Conservation (phyloP, 2,113 vertebrate genomes). For the Sceloporus tristichus region DNA sequence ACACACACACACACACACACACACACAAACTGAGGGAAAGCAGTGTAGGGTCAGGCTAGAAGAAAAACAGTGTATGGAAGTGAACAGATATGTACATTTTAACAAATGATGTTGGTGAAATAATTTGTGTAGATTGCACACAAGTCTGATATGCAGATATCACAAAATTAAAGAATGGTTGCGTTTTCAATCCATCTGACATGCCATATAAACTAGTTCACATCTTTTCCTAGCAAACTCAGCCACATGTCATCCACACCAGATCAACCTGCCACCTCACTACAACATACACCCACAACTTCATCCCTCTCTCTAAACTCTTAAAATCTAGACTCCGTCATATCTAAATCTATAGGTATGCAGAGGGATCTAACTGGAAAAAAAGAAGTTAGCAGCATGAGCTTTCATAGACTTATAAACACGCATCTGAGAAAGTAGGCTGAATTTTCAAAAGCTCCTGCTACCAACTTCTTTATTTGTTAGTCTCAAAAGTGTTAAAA, state of each 20-base stretch:
- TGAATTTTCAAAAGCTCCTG: too few species aligned
- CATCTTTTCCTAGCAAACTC: background rate
- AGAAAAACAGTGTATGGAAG: background rate
- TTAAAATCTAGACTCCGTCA: background rate
- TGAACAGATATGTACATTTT: background rate
- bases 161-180: background rate
- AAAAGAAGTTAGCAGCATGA: too few species aligned
- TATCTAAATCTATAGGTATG: background rate
- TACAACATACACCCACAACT: background rate
- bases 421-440: too few species aligned
- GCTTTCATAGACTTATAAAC: too few species aligned
- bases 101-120: background rate
- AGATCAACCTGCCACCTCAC: background rate
- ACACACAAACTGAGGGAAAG: too few species aligned
- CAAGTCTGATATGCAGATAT: too few species aligned
- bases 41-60: background rate
- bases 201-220: background rate
- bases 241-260: background rate
- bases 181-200: background rate
- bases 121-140: background rate
- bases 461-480: too few species aligned
- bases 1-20: too few species aligned
- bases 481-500: too few species aligned
- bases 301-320: background rate
- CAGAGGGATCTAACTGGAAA: too few species aligned